These are phyloP conservation scores for Eledone cirrhosa DNA, from an alignment of 2,888 invertebrate species.

Conservation along the genomic window DNA sequence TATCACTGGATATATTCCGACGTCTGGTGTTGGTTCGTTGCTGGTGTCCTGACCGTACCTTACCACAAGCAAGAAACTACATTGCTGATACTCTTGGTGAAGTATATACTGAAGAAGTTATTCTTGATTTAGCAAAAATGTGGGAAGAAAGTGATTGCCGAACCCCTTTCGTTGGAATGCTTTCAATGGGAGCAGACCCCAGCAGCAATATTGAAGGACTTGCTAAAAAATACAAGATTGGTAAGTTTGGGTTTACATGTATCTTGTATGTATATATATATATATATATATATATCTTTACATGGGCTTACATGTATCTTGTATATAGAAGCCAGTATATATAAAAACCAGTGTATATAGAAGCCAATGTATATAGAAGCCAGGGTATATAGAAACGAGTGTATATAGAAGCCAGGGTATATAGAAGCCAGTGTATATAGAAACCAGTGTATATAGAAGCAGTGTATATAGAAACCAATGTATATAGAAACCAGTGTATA, in stretches of 20 bases:
- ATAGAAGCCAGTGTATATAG: too few species aligned
- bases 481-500: too few species aligned
- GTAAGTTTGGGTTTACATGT: conserved; percentile 39
- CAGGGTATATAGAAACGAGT: too few species aligned
- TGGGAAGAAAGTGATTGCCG: conserved; percentile 62
- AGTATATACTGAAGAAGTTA: conserved; percentile 65
- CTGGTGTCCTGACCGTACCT: conserved; percentile 67
- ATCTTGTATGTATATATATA: too few species aligned
- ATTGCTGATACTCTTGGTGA: conserved; percentile 64
- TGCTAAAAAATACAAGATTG: conserved; percentile 65
- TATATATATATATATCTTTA: too few species aligned
- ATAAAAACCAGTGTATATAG: too few species aligned
- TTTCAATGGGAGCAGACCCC: conserved; percentile 67
- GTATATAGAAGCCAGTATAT: too few species aligned
- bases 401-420: too few species aligned
- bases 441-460: too few species aligned
- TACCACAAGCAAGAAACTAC: conserved; percentile 65
- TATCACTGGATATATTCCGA: conserved; percentile 65
- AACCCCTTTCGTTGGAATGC: conserved; percentile 64
- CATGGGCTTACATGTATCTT: too few species aligned
- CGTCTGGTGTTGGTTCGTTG: conserved; percentile 65
- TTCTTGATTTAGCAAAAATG: conserved; percentile 66
- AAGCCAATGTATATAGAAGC: too few species aligned
- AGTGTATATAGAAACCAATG: too few species aligned
- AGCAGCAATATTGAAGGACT: conserved; percentile 64